Evolutionary conservation across 2,113 vertebrate genomes (phyloP).

Genomic region (Crotalus tigris): DNA sequence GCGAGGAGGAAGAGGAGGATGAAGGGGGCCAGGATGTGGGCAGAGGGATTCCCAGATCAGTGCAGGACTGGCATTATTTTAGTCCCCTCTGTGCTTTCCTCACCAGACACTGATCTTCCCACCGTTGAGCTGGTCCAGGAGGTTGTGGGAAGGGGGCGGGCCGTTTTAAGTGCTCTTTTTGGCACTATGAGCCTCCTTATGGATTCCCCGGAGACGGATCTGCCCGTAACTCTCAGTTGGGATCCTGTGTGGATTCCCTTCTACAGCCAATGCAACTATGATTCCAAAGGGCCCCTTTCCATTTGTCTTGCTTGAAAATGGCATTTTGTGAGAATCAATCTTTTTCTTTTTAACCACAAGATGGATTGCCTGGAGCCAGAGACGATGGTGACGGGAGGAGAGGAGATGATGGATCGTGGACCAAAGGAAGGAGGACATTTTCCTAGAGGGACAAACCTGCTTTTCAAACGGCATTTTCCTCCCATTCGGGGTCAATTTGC

Average conservation of each 20-base stretch:
- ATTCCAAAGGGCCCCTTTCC: conserved; percentile 18
- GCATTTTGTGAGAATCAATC: conserved; percentile 63
- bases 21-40: background rate
- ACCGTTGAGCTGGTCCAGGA: background rate
- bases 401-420: conserved; percentile 47
- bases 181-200: accelerated
- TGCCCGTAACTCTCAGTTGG: conserved; percentile 35
- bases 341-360: conserved; percentile 56
- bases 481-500: conserved; percentile 12
- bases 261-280: conserved; percentile 30
- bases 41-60: background rate
- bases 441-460: conserved; percentile 22
- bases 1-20: background rate
- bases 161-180: accelerated
- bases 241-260: conserved; percentile 17
- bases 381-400: conserved; percentile 51
- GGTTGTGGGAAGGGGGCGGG: background rate
- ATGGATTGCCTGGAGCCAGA: conserved; percentile 61
- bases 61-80: background rate
- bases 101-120: background rate
- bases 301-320: conserved; percentile 67
- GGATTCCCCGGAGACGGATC: background rate
- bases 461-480: conserved; percentile 28
- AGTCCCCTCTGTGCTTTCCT: background rate
- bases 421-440: conserved; percentile 26